phyloP scores from a whole-genome alignment of 2,888 invertebrate species.

The Ypsolopha scabrella region DNA sequence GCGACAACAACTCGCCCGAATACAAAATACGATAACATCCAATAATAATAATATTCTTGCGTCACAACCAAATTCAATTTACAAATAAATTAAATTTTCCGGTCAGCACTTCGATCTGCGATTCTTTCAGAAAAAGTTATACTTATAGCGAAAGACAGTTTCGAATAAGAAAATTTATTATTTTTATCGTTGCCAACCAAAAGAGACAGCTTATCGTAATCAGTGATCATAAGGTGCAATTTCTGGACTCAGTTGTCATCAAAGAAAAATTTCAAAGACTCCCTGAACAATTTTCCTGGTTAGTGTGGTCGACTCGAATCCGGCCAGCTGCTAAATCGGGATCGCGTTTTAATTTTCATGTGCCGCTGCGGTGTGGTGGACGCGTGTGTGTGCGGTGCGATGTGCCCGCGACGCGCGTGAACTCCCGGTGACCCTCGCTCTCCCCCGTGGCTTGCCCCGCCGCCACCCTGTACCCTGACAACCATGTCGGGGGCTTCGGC shows the following conservation, averaged over 20 bases:
- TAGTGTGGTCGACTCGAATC: constrained; percentile 21
- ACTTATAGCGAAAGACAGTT: not conserved
- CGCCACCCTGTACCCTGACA: constrained; percentile 87
- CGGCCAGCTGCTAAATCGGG: constrained; percentile 62
- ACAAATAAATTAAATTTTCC: no score
- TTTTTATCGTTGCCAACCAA: no score
- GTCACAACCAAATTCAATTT: not conserved
- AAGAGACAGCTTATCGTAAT: constrained; percentile 28
- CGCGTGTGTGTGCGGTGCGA: constrained; percentile 64
- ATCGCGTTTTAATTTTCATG: constrained; percentile 67
- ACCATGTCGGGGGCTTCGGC: constrained; percentile 76
- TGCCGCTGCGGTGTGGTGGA: constrained; percentile 57
- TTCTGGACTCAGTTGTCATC: no score
- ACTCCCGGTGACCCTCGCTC: constrained; percentile 55
- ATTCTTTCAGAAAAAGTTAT: not conserved
- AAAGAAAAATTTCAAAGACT: not conserved
- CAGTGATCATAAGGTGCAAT: constrained; percentile 40
- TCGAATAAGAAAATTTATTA: not conserved
- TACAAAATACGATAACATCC: constrained; percentile 3
- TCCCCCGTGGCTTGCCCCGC: constrained; percentile 84
- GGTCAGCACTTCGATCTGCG: no score
- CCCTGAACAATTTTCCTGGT: not conserved
- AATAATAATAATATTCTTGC: not conserved
- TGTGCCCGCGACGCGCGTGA: constrained; percentile 67
- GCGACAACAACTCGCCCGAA: constrained; percentile 11